These are phyloP conservation scores for Bubo blakistoni DNA, from an alignment of 2,113 vertebrate genomes.

Conservation along the genomic window DNA sequence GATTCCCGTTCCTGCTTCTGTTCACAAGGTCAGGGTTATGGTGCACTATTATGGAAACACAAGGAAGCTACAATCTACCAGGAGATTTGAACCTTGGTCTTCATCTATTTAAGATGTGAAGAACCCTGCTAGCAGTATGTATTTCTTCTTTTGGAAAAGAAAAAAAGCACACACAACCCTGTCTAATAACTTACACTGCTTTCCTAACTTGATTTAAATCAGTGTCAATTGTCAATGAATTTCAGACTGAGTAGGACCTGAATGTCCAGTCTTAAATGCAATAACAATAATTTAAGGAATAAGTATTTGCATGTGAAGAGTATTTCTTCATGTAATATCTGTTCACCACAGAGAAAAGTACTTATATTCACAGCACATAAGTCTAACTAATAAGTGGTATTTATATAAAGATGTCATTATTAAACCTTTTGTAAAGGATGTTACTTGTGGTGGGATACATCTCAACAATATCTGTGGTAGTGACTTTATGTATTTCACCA, in stretches of 20 bases:
- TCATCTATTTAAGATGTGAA: neutral
- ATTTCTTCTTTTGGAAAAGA: neutral
- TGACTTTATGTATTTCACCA: neutral
- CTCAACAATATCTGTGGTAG: neutral
- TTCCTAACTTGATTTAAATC: neutral
- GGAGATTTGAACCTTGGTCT: neutral
- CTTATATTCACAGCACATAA: neutral
- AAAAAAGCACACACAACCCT: accelerated
- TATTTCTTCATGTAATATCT: neutral
- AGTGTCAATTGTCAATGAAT: neutral
- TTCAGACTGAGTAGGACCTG: neutral
- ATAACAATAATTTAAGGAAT: neutral
- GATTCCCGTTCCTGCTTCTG: neutral
- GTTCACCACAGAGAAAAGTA: neutral
- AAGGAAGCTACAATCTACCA: neutral
- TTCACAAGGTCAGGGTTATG: neutral
- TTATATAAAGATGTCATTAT: neutral
- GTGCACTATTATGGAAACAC: neutral
- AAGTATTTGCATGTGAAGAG: neutral
- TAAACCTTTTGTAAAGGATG: neutral
- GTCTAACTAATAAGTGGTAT: neutral
- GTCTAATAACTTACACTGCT: neutral
- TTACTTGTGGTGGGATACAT: neutral
- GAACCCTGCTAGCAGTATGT: neutral
- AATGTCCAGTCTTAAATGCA: neutral